Conservation (phyloP, 2,888 invertebrate genomes). For the Protonemura montana region DNA sequence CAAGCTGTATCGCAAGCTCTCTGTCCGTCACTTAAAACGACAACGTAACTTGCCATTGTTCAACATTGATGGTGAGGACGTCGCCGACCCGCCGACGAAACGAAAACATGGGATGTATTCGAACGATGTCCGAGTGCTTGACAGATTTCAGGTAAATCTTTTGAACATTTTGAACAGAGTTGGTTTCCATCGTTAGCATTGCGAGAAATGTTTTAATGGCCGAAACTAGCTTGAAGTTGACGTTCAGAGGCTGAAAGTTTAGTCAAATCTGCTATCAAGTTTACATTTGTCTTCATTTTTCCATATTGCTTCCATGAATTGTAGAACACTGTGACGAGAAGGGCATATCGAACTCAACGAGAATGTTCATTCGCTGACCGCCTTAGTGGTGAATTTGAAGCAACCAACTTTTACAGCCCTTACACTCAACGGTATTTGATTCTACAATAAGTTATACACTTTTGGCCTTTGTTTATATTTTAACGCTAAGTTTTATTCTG, state of each 20-base stretch:
- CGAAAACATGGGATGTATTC: neutral
- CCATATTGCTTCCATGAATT: too few species aligned
- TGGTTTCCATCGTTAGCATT: too few species aligned
- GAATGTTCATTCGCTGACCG: conserved; percentile 59
- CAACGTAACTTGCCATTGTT: conserved; percentile 64
- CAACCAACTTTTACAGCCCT: conserved; percentile 59
- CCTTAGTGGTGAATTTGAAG: conserved; percentile 64
- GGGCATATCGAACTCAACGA: neutral
- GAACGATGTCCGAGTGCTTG: conserved; percentile 43
- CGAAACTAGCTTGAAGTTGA: too few species aligned
- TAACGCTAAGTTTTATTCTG: neutral
- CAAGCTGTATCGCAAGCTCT: conserved; percentile 66
- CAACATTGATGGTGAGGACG: conserved; percentile 61
- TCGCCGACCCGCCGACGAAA: neutral
- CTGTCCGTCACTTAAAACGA: conserved; percentile 64
- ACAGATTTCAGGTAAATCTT: conserved; percentile 45
- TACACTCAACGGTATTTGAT: conserved; percentile 60
- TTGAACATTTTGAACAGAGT: too few species aligned
- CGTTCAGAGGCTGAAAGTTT: too few species aligned
- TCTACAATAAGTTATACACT: too few species aligned
- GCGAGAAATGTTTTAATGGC: too few species aligned
- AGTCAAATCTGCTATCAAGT: too few species aligned
- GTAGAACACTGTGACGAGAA: neutral
- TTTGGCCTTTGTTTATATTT: too few species aligned
- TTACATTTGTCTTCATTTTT: too few species aligned